phyloP scores from a whole-genome alignment of 1,140 invertebrate species.

The Drosophila sechellia region DNA sequence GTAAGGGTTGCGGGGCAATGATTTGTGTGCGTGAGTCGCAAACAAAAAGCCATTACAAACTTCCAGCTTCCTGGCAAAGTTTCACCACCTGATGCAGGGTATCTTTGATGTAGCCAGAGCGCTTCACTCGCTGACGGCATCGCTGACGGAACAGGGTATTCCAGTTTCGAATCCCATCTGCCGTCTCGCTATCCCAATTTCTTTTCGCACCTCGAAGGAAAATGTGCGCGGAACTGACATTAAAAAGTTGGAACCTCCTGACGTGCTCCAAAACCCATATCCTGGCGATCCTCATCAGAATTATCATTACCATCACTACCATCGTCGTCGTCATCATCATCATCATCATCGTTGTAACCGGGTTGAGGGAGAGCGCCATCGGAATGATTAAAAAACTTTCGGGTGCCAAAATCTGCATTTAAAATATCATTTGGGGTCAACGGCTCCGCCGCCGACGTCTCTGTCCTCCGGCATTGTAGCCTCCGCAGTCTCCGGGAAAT shows the following conservation, averaged over 20 bases:
- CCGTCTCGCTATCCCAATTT: constrained; percentile 7
- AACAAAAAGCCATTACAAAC: constrained; percentile 74
- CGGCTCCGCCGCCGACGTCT: constrained; percentile 51
- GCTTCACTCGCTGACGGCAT: too few species aligned
- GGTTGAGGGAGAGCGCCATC: constrained; percentile 44
- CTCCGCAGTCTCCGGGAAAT: constrained; percentile 44
- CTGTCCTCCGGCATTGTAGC: constrained; percentile 48
- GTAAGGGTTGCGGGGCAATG: constrained; percentile 40
- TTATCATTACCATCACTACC: constrained; percentile 22
- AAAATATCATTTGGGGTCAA: constrained; percentile 51
- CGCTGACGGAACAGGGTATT: not conserved
- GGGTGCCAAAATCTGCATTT: constrained; percentile 65
- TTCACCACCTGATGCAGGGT: constrained; percentile 26
- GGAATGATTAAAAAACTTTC: constrained; percentile 78
- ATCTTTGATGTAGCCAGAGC: constrained; percentile 2
- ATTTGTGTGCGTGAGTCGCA: constrained; percentile 46
- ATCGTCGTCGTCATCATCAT: constrained; percentile 22
- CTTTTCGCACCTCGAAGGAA: constrained; percentile 51
- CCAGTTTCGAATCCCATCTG: not conserved
- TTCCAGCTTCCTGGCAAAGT: constrained; percentile 33
- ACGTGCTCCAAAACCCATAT: constrained; percentile 44
- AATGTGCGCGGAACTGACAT: constrained; percentile 67
- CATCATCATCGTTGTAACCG: constrained; percentile 19
- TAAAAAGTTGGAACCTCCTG: constrained; percentile 60
- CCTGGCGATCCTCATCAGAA: constrained; percentile 21